phyloP scores from a whole-genome alignment of 2,113 vertebrate species.

The Cyprinodon tularosa region DNA sequence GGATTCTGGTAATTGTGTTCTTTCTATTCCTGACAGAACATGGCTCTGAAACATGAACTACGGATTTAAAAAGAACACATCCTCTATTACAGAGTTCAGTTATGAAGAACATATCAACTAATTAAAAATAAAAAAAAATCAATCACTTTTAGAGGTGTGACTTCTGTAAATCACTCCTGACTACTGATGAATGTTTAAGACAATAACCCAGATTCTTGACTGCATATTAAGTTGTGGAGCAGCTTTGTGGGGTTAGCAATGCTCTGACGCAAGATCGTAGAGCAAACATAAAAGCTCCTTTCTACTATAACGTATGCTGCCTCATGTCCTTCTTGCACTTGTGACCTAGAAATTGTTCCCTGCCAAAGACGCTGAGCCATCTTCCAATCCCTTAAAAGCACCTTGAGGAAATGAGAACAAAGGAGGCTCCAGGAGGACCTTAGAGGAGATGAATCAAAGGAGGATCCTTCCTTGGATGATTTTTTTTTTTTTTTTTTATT shows the following conservation, averaged over 20 bases:
- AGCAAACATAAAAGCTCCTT: constrained; percentile 5
- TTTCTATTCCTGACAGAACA: constrained; percentile 52
- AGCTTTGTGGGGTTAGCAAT: background rate
- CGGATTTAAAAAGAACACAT: constrained; percentile 29
- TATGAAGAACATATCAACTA: constrained; percentile 34
- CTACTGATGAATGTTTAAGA: constrained; percentile 13
- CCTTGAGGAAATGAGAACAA: background rate
- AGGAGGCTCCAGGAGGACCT: background rate
- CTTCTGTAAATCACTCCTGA: constrained; percentile 32
- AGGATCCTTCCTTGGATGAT: background rate
- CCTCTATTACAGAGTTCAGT: constrained; percentile 37
- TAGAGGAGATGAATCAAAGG: constrained; percentile 1
- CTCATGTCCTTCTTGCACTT: background rate
- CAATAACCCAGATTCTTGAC: constrained; percentile 4
- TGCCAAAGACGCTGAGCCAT: background rate
- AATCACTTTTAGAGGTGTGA: constrained; percentile 25
- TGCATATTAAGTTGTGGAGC: constrained; percentile 8
- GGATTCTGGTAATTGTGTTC: constrained; percentile 32
- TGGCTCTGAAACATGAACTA: constrained; percentile 31
- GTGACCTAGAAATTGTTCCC: background rate
- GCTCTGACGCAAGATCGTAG: constrained; percentile 1
- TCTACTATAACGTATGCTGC: background rate
- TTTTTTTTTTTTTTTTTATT: background rate
- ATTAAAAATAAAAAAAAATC: background rate
- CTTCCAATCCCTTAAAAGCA: constrained; percentile 4